Evolutionary conservation across 2,113 vertebrate genomes (phyloP).

Genomic region (Microcebus murinus): DNA sequence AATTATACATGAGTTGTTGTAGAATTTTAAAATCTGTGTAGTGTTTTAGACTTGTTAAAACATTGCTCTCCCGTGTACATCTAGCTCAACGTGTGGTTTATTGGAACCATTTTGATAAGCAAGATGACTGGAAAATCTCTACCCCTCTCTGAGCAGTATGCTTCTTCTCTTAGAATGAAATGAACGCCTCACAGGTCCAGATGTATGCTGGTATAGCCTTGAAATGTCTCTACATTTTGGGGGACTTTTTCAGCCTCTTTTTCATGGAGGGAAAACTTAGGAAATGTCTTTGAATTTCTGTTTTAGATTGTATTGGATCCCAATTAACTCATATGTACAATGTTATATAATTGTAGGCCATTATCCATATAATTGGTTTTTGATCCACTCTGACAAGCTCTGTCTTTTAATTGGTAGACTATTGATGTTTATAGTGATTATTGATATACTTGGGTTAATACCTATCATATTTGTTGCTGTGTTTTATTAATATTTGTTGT

Average conservation of each 20-base stretch:
- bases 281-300: slow-evolving; percentile 62
- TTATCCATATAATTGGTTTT: not conserved
- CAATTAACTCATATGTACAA: slow-evolving; percentile 43
- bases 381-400: not conserved
- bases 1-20: slow-evolving; percentile 14
- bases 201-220: slow-evolving; percentile 9
- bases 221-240: slow-evolving; percentile 43
- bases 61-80: not conserved
- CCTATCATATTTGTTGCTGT: not conserved
- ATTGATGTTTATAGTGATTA: not conserved
- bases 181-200: not conserved
- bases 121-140: not conserved
- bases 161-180: slow-evolving; percentile 27
- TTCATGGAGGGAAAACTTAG: slow-evolving; percentile 3
- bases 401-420: not conserved
- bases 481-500: not conserved
- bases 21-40: slow-evolving; percentile 5
- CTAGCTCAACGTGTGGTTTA: not conserved
- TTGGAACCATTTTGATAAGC: not conserved
- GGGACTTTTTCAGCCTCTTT: not conserved
- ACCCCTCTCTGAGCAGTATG: slow-evolving; percentile 14
- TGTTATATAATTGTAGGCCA: slow-evolving; percentile 40
- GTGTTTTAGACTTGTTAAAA: slow-evolving; percentile 21
- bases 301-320: slow-evolving; percentile 62
- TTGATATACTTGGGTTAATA: not conserved